phyloP scores from a whole-genome alignment of 2,888 invertebrate genomes.

The Erebia palarica region DNA sequence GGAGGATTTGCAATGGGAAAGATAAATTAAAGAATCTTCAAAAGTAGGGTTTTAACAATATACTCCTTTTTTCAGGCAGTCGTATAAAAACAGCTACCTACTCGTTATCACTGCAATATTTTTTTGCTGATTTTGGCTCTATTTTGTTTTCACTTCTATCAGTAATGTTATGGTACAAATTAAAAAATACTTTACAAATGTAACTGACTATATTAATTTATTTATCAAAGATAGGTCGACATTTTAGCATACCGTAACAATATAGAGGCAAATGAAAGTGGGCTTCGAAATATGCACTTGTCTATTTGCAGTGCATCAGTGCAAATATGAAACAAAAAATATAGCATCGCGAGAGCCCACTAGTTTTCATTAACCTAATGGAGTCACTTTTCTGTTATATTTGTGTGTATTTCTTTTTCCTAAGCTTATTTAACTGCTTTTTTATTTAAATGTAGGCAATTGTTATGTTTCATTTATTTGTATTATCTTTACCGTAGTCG shows the following conservation, averaged over 20 bases:
- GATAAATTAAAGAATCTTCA: too few relatives aligned
- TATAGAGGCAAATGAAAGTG: slow-evolving; percentile 14
- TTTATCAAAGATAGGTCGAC: not conserved
- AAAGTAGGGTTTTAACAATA: too few relatives aligned
- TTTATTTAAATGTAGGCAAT: slow-evolving; percentile 1
- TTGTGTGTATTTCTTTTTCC: slow-evolving; percentile 54
- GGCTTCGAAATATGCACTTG: slow-evolving; percentile 32
- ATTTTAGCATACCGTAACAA: slow-evolving; percentile 13
- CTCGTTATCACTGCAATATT: too few relatives aligned
- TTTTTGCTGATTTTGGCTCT: too few relatives aligned
- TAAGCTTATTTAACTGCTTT: slow-evolving; percentile 21
- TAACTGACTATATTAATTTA: slow-evolving; percentile 13
- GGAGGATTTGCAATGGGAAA: too few relatives aligned
- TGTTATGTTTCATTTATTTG: not conserved
- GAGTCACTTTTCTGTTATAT: slow-evolving; percentile 57
- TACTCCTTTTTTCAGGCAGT: too few relatives aligned
- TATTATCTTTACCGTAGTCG: not conserved
- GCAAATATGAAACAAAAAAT: slow-evolving; percentile 42
- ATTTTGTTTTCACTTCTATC: too few relatives aligned
- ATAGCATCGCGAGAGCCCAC: slow-evolving; percentile 61
- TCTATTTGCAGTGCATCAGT: slow-evolving; percentile 41
- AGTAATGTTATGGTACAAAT: not conserved
- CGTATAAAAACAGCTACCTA: too few relatives aligned
- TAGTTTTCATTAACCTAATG: slow-evolving; percentile 77
- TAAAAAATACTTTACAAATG: not conserved